These are phyloP conservation scores for Caenorhabditis sp. DNA, from an alignment of 2,888 invertebrate species.

Conservation along the genomic window DNA sequence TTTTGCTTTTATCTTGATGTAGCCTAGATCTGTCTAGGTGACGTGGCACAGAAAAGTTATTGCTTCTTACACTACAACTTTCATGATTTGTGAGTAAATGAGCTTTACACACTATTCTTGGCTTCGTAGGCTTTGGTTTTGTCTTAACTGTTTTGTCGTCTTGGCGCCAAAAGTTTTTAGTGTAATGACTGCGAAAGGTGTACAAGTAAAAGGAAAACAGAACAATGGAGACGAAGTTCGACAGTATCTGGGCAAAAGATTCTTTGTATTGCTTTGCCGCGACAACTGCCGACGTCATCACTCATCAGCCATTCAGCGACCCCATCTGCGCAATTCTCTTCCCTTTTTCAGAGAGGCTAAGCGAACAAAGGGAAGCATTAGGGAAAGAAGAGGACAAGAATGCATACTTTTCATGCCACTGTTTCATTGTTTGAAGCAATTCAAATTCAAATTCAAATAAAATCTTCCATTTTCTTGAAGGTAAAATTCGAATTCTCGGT, in stretches of 20 bases:
- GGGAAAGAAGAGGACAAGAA: not conserved
- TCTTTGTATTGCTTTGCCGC: slow-evolving; percentile 41
- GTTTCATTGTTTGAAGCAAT: slow-evolving; percentile 16
- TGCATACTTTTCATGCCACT: slow-evolving; percentile 22
- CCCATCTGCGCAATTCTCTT: slow-evolving; percentile 21
- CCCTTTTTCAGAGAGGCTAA: slow-evolving; percentile 35
- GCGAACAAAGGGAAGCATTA: slow-evolving; percentile 31
- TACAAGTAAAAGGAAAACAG: slow-evolving; percentile 46
- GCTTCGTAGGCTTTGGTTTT: not conserved
- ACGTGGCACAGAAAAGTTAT: too few species aligned
- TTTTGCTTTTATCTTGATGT: slow-evolving; percentile 45
- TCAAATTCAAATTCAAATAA: not conserved
- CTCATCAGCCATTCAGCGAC: not conserved
- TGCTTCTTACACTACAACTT: slow-evolving; percentile 1
- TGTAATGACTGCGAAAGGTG: slow-evolving; percentile 29
- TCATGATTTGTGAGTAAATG: slow-evolving; percentile 38
- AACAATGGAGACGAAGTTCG: slow-evolving; percentile 55
- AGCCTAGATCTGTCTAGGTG: slow-evolving; percentile 22
- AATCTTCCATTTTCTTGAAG: slow-evolving; percentile 7
- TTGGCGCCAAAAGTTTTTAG: not conserved
- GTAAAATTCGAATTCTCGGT: too few species aligned
- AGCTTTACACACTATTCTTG: slow-evolving; percentile 31
- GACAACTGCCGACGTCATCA: slow-evolving; percentile 40
- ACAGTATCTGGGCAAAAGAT: slow-evolving; percentile 31
- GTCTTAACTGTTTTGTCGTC: too few species aligned